Percentiles rank a stretch among this genome's conserved stretches.
Evolutionary conservation across 2,113 vertebrate species (phyloP).

Genomic region (Callionymus lyra): DNA sequence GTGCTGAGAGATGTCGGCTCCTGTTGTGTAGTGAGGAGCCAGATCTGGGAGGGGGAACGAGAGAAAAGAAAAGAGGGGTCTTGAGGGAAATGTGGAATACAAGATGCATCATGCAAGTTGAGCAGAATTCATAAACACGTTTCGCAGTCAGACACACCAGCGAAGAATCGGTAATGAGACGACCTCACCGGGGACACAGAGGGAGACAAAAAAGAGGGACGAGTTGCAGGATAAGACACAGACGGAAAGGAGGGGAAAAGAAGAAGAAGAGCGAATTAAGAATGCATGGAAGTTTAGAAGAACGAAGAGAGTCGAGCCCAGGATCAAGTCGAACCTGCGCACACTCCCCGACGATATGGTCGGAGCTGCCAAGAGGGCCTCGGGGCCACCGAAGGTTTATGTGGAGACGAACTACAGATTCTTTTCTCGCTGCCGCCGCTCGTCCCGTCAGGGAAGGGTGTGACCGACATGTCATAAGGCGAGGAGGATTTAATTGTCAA

Average conservation of each 20-base stretch:
- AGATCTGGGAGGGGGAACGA: neutral
- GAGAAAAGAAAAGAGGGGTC: conserved; percentile 35
- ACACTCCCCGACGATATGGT: conserved; percentile 24
- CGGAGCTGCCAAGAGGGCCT: conserved; percentile 43
- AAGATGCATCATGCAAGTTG: conserved; percentile 48
- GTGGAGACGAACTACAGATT: conserved; percentile 35
- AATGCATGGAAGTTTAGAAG: conserved; percentile 18
- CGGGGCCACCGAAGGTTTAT: conserved; percentile 44
- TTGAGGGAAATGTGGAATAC: conserved; percentile 50
- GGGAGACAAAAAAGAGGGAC: conserved; percentile 15
- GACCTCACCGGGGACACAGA: conserved; percentile 38
- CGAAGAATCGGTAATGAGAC: conserved; percentile 56
- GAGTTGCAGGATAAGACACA: conserved; percentile 9
- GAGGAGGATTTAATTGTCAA: conserved; percentile 40
- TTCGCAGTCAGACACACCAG: conserved; percentile 16
- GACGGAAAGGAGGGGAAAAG: conserved; percentile 3
- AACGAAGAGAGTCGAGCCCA: conserved; percentile 22
- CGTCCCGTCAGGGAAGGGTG: conserved; percentile 19
- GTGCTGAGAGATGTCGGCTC: conserved; percentile 20
- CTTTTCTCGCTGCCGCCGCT: conserved; percentile 1
- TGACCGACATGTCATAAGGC: conserved; percentile 34
- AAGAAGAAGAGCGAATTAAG: conserved; percentile 30
- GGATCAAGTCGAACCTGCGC: conserved; percentile 17
- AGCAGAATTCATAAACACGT: conserved; percentile 53
- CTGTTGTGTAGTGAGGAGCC: conserved; percentile 26